Evolutionary conservation across 2,888 invertebrate genomes (phyloP), one percentile per base, ranked within the genome.

Genomic region (Spicauda simplicius): DNA sequence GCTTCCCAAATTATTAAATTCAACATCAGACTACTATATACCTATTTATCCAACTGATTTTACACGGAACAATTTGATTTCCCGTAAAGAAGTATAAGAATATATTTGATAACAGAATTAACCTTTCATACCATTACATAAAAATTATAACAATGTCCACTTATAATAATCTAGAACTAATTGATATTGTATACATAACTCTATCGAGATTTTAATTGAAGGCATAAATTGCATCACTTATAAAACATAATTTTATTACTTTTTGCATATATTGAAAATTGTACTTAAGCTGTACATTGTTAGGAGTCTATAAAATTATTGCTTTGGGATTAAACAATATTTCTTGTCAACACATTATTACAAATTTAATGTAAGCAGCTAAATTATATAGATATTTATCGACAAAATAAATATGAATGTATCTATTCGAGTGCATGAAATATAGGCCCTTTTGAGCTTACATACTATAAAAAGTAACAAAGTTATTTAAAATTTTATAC

Each of bases 161-260:
- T 60, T 60, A 66, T 33, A 33, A 33, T 58, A 59, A 65, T 45
- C 37, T 62, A 56, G 41, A 53, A 37, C 20, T 53, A 60, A 66
- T 54, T 59, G 33, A 45, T 65, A 57, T 59, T 59, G 20, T 37
- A 48, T 53, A 20, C 71, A 75, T 77, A 65, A 79, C 80, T 73
- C 85, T 87, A 88, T 84, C 81, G 89, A 91, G 90, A 90, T 90
- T 88, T 80, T 85, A 82, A 76, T 79, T 69, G 76, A 80, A 76
- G 73, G 77, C 80, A 83, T 80, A 76, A 82, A 85, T 90, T 89
- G 90, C 88, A 88, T 90, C 86, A 76, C 73, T 73, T 72, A 78
- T 75, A 72, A 77, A 72, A 74, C 73, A 76, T 76, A 74, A 69
- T 74, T 76, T 59, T 16, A 50, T 48, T 25, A 50, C 11, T 59